These are phyloP conservation scores for Hypothenemus hampei DNA, from an alignment of 1,140 invertebrate genomes.

Conservation along the genomic window DNA sequence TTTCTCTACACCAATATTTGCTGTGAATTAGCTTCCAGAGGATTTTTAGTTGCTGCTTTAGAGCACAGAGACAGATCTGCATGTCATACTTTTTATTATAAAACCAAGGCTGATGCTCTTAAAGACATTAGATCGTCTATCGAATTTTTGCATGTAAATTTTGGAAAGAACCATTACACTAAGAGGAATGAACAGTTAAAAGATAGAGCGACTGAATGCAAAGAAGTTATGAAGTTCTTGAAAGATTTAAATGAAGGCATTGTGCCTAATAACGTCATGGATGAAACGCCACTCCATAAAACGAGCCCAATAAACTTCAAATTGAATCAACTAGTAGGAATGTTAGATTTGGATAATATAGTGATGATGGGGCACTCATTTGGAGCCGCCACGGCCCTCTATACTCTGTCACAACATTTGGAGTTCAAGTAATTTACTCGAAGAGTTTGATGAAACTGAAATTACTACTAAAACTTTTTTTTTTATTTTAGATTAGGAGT, in stretches of 20 bases:
- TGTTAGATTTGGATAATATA: conserved; percentile 52
- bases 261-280: conserved; percentile 52
- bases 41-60: conserved; percentile 60
- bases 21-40: conserved; percentile 59
- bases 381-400: conserved; percentile 59
- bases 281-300: conserved; percentile 31
- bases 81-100: conserved; percentile 52
- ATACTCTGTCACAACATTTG: conserved; percentile 50
- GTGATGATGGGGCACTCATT: conserved; percentile 64
- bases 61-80: conserved; percentile 61
- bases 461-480: conserved; percentile 1
- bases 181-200: conserved; percentile 46
- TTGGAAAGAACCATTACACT: conserved; percentile 42
- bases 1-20: conserved; percentile 58
- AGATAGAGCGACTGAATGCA: conserved; percentile 49
- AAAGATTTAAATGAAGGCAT: conserved; percentile 52
- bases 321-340: conserved; percentile 46
- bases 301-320: conserved; percentile 27
- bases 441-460: not conserved
- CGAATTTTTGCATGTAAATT: conserved; percentile 36
- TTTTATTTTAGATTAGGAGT: conserved; percentile 50
- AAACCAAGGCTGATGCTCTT: conserved; percentile 39
- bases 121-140: conserved; percentile 40
- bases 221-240: conserved; percentile 52
- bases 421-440: conserved; percentile 51